Conservation (phyloP, 23 tunicate genomes). For the Phallusia fumigata region DNA sequence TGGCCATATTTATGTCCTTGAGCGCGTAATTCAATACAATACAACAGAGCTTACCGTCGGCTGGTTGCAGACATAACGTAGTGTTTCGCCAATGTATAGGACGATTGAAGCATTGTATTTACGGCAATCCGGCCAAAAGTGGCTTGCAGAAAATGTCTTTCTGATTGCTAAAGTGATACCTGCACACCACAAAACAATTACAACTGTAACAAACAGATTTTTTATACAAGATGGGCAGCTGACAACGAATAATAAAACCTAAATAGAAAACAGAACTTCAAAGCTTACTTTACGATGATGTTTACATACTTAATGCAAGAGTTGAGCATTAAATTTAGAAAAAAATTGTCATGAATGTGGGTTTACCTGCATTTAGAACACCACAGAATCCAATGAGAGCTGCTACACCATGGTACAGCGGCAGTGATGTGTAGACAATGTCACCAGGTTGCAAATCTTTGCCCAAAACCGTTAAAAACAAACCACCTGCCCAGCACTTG, state of each 20-base stretch:
- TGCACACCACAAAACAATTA: constrained; percentile 7
- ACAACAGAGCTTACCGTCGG: constrained; percentile 26
- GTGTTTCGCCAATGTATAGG: constrained; percentile 85
- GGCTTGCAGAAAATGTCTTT: constrained; percentile 87
- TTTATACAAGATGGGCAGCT: too few species aligned
- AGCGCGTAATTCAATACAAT: too few species aligned
- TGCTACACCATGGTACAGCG: constrained; percentile 87
- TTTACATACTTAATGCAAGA: too few species aligned
- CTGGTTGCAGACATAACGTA: constrained; percentile 83
- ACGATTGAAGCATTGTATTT: constrained; percentile 70
- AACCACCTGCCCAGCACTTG: constrained; percentile 34
- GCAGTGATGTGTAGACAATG: constrained; percentile 63
- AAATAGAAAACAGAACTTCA: neutral
- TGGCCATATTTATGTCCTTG: too few species aligned
- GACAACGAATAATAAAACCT: too few species aligned
- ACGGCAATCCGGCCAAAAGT: constrained; percentile 80
- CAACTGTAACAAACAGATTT: neutral
- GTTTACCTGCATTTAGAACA: constrained; percentile 28
- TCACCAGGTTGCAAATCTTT: constrained; percentile 22
- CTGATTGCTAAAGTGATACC: constrained; percentile 55
- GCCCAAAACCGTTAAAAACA: neutral
- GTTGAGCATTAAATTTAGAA: too few species aligned
- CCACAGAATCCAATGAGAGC: constrained; percentile 45
- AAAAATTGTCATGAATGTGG: too few species aligned
- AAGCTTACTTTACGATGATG: neutral